A percentile compares a stretch with the other conserved stretches of the same genome.
Conservation (phyloP, 2,797 vertebrate species). For the Chaetophractus vellerosus region DNA sequence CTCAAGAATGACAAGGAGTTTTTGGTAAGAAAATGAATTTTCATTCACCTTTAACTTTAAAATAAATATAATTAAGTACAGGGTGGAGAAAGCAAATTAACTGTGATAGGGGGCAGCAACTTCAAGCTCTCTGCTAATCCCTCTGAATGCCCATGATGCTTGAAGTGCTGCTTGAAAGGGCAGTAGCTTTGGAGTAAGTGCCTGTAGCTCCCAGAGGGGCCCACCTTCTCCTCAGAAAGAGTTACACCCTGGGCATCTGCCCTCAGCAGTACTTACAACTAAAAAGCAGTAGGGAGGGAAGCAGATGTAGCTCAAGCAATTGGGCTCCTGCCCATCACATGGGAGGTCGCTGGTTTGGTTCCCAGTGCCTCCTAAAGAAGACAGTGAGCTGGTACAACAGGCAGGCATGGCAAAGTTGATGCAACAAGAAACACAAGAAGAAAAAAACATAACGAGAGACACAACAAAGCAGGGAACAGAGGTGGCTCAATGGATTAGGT, state of each 20-base stretch:
- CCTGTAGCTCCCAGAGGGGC: not conserved
- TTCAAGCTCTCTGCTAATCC: not conserved
- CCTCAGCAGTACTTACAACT: fast-evolving
- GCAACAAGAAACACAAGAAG: too few relatives aligned
- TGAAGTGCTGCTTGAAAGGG: not conserved
- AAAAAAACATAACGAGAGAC: too few relatives aligned
- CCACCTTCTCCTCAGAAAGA: not conserved
- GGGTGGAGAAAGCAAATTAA: not conserved
- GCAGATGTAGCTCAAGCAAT: too few relatives aligned
- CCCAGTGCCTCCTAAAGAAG: too few relatives aligned
- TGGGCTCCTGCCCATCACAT: too few relatives aligned
- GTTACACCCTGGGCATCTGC: not conserved
- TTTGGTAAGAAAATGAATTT: not conserved
- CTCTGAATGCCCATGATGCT: not conserved
- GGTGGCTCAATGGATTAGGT: too few relatives aligned
- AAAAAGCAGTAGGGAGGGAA: too few relatives aligned
- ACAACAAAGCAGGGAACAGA: too few relatives aligned
- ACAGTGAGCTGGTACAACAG: too few relatives aligned
- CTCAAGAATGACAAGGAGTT: not conserved
- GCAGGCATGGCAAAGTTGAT: too few relatives aligned
- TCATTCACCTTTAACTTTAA: conserved; percentile 48
- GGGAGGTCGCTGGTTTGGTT: too few relatives aligned
- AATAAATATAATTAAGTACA: not conserved
- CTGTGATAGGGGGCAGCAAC: not conserved
- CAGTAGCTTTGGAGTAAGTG: not conserved